Percentiles rank a stretch among this genome's conserved stretches.
These are phyloP conservation scores for Cephus sareptanus DNA, from an alignment of 2,888 invertebrate species.

Conservation along the genomic window DNA sequence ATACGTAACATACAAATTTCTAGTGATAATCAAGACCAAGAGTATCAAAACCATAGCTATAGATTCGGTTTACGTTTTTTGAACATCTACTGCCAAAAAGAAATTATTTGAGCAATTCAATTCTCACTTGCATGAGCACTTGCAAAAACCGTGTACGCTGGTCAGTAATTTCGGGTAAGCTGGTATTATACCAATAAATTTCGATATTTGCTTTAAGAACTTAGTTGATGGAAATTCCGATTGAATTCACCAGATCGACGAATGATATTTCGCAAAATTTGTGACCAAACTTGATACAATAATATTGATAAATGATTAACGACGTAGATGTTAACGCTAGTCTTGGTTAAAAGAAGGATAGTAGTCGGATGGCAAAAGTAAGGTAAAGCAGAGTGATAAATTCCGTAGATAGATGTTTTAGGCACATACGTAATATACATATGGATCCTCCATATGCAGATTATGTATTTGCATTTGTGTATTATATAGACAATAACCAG, in stretches of 20 bases:
- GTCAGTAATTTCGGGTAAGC: neutral
- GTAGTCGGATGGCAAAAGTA: neutral
- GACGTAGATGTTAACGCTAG: neutral
- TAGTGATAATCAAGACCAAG: neutral
- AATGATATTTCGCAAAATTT: neutral
- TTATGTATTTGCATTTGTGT: neutral
- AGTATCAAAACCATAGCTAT: neutral
- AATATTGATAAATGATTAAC: neutral
- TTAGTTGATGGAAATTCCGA: too few species aligned
- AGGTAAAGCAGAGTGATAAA: neutral
- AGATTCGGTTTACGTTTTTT: neutral
- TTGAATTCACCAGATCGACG: neutral
- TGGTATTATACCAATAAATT: neutral
- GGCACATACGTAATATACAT: neutral
- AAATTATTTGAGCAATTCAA: neutral
- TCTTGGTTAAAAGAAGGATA: neutral
- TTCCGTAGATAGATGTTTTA: neutral
- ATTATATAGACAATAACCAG: slow-evolving; percentile 5
- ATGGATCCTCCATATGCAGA: neutral
- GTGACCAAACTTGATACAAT: neutral
- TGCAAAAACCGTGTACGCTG: neutral
- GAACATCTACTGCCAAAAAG: neutral
- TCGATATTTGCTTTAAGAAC: too few species aligned
- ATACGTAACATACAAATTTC: neutral
- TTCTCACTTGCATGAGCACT: neutral